Conservation (phyloP, 2,888 invertebrate genomes). For the Dryococelus australis region DNA sequence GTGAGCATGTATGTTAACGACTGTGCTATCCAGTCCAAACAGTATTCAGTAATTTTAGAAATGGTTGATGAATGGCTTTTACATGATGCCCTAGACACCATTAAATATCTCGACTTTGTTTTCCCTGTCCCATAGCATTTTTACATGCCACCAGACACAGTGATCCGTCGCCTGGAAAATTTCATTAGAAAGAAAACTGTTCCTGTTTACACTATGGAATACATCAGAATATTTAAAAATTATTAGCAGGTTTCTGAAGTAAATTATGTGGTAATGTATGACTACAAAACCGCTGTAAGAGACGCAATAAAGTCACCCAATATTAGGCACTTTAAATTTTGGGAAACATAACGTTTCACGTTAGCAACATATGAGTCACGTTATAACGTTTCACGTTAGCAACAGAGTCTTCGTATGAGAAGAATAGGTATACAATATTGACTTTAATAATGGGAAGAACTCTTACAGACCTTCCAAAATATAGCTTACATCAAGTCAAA, state of each 20-base stretch:
- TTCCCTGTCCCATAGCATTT: constrained; percentile 1
- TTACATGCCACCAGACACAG: not conserved
- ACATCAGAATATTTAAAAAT: too few relatives aligned
- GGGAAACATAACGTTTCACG: not conserved
- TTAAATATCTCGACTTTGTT: not conserved
- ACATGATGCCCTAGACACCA: not conserved
- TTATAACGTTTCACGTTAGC: too few relatives aligned
- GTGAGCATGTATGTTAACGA: not conserved
- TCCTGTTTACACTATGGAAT: too few relatives aligned
- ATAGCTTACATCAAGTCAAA: not conserved
- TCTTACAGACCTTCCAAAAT: not conserved
- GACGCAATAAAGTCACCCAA: not conserved
- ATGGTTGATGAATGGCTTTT: not conserved
- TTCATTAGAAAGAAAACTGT: not conserved
- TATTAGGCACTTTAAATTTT: not conserved
- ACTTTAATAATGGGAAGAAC: not conserved
- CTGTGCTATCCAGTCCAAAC: not conserved
- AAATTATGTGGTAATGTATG: not conserved
- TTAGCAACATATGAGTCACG: not conserved
- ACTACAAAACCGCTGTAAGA: not conserved
- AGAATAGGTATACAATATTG: not conserved
- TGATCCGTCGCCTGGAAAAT: not conserved
- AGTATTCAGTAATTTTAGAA: not conserved
- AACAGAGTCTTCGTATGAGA: not conserved
- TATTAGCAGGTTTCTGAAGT: too few relatives aligned